These are phyloP conservation scores for Drosophila imparisetae DNA, from an alignment of 2,888 invertebrate species.

Conservation along the genomic window DNA sequence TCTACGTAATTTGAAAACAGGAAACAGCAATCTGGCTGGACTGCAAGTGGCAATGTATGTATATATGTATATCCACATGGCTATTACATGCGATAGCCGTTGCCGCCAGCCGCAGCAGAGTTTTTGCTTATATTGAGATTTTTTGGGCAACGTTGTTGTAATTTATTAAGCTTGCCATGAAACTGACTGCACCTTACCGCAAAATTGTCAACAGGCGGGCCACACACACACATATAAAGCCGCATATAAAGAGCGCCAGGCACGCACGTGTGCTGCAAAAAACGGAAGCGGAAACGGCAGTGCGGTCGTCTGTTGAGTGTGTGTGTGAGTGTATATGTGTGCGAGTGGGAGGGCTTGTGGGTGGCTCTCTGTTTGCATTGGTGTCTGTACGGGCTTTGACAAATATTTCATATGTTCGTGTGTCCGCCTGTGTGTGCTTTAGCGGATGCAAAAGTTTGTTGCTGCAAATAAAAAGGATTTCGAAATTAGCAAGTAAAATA, in stretches of 20 bases:
- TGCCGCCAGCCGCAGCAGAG: not conserved
- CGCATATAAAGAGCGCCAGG: slow-evolving; percentile 33
- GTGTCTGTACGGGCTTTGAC: slow-evolving; percentile 55
- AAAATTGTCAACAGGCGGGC: slow-evolving; percentile 63
- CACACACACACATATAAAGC: slow-evolving; percentile 26
- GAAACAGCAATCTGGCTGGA: not conserved
- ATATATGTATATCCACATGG: too few species aligned
- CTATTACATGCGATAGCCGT: not conserved
- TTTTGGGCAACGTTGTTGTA: slow-evolving; percentile 24
- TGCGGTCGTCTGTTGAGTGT: slow-evolving; percentile 43
- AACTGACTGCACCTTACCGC: slow-evolving; percentile 62
- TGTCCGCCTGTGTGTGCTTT: slow-evolving; percentile 37
- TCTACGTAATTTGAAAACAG: not conserved
- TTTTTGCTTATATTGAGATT: slow-evolving; percentile 5
- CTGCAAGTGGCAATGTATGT: not conserved
- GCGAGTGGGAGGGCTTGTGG: not conserved
- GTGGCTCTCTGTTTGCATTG: slow-evolving; percentile 39
- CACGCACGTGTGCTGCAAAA: slow-evolving; percentile 59
- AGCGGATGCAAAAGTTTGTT: slow-evolving; percentile 70
- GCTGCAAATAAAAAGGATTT: slow-evolving; percentile 57
- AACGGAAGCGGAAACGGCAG: slow-evolving; percentile 69
- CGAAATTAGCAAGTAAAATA: slow-evolving; percentile 67
- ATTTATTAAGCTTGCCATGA: slow-evolving; percentile 49
- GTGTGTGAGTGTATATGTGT: slow-evolving; percentile 12
- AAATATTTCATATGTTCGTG: slow-evolving; percentile 57